phyloP scores from a whole-genome alignment of 2,888 invertebrate genomes.

The Erynnis tages region DNA sequence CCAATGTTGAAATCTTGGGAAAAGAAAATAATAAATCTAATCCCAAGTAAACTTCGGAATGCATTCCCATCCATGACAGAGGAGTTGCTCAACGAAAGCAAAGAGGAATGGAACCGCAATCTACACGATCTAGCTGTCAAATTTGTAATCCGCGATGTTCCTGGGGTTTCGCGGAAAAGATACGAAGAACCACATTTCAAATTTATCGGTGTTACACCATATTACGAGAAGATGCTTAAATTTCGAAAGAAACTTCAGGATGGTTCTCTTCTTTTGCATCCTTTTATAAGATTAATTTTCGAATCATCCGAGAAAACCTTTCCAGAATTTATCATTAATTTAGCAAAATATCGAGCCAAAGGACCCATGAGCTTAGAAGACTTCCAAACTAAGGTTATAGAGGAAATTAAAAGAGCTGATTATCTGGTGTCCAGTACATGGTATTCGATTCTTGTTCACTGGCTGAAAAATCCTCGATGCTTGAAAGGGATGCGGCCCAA shows the following conservation, averaged over 20 bases:
- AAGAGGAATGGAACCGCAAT: conserved; percentile 81
- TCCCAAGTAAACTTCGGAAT: conserved; percentile 77
- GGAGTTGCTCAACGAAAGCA: conserved; percentile 78
- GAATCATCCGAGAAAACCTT: conserved; percentile 74
- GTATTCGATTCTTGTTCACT: conserved; percentile 66
- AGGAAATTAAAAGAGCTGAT: conserved; percentile 68
- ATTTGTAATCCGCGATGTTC: conserved; percentile 82
- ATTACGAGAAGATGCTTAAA: conserved; percentile 80
- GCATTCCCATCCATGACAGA: conserved; percentile 79
- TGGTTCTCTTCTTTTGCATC: conserved; percentile 83
- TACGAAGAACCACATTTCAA: conserved; percentile 79
- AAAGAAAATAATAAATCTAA: conserved; percentile 79
- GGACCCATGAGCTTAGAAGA: conserved; percentile 64
- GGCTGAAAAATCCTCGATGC: conserved; percentile 75
- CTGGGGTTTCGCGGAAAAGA: conserved; percentile 74
- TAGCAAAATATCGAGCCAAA: conserved; percentile 65
- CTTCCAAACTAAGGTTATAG: conserved; percentile 56
- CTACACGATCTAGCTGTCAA: conserved; percentile 84
- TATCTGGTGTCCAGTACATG: conserved; percentile 69
- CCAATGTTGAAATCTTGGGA: conserved; percentile 84
- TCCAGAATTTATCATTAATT: conserved; percentile 78
- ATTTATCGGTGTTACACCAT: conserved; percentile 83
- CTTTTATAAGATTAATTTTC: conserved; percentile 83
- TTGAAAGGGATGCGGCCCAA: conserved; percentile 62
- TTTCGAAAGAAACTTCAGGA: conserved; percentile 79